Percentiles rank a stretch among this genome's conserved stretches.
Conservation (phyloP, 1,140 invertebrate genomes). For the Stegodyphus mimosarum region DNA sequence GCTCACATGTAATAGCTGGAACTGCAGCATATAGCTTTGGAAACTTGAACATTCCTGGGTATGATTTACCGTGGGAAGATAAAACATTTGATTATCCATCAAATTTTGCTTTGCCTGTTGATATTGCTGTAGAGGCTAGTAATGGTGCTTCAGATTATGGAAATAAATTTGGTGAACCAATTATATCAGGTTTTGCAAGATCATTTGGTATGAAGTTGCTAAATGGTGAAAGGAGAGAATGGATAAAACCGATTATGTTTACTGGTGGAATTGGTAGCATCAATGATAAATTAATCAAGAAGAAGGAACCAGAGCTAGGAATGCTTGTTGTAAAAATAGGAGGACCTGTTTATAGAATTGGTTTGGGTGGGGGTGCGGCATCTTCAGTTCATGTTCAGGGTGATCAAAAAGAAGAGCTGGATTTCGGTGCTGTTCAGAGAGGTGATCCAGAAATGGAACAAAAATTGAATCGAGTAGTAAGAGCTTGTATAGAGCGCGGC, state of each 20-base stretch:
- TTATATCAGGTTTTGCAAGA: constrained; percentile 89
- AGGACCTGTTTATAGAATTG: constrained; percentile 96
- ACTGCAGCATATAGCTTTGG: constrained; percentile 97
- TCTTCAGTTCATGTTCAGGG: constrained; percentile 84
- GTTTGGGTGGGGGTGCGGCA: constrained; percentile 95
- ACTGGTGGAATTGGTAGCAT: constrained; percentile 94
- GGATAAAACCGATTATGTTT: constrained; percentile 99
- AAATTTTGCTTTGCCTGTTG: constrained; percentile 89
- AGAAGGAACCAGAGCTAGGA: constrained; percentile 78
- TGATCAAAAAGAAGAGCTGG: constrained; percentile 85
- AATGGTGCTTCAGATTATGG: constrained; percentile 99
- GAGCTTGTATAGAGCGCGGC: constrained; percentile 80
- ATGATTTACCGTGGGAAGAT: constrained; percentile 90
- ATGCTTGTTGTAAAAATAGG: constrained; percentile 94
- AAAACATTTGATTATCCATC: constrained; percentile 79
- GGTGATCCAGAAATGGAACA: constrained; percentile 99
- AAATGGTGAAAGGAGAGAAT: constrained; percentile 82
- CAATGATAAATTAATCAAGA: constrained; percentile 81
- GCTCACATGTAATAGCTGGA: constrained; percentile 92
- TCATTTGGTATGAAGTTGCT: constrained; percentile 85
- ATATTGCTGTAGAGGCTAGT: constrained; percentile 92
- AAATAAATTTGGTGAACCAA: constrained; percentile 98
- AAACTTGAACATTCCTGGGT: constrained; percentile 89
- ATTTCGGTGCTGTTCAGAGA: constrained; percentile 96
- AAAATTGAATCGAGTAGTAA: constrained; percentile 92